Percentiles rank a stretch among this genome's conserved stretches.
These are phyloP conservation scores for Perca flavescens DNA, from an alignment of 2,113 vertebrate species.

Conservation along the genomic window DNA sequence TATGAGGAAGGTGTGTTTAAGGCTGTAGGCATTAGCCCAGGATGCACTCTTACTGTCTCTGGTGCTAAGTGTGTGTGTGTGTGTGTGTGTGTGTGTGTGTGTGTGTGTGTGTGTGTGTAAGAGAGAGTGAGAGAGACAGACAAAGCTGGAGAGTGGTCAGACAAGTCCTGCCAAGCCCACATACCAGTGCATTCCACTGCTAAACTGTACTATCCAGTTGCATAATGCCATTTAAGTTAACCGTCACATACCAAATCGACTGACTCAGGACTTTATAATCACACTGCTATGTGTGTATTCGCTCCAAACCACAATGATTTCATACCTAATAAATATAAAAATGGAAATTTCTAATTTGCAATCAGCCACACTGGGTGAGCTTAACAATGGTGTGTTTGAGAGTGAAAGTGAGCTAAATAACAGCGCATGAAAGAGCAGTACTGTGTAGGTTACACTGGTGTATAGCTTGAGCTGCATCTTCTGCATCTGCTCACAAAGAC, in stretches of 20 bases:
- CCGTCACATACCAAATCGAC: constrained; percentile 57
- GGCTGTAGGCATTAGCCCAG: constrained; percentile 3
- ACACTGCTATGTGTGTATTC: constrained; percentile 10
- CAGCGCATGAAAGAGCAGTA: background rate
- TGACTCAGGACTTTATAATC: constrained; percentile 50
- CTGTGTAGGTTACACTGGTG: constrained; percentile 1
- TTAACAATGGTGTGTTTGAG: constrained; percentile 19
- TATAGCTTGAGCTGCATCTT: constrained; percentile 34
- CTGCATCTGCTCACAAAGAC: constrained; percentile 78
- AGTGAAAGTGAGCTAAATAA: background rate
- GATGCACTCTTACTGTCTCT: constrained; percentile 10
- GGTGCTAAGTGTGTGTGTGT: background rate
- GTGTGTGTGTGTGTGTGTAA: background rate
- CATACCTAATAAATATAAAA: constrained; percentile 17
- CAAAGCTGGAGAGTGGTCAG: constrained; percentile 38
- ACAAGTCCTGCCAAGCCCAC: constrained; percentile 72
- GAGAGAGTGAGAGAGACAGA: no score
- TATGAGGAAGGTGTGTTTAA: constrained; percentile 12
- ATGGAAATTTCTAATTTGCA: constrained; percentile 23
- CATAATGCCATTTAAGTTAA: constrained; percentile 60
- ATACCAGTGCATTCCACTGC: constrained; percentile 65
- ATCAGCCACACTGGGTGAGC: background rate
- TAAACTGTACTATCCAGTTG: constrained; percentile 67
- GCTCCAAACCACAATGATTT: constrained; percentile 15
- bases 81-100: background rate